phyloP scores from a whole-genome alignment of 2,888 invertebrate genomes.

The Apotomis capreana region DNA sequence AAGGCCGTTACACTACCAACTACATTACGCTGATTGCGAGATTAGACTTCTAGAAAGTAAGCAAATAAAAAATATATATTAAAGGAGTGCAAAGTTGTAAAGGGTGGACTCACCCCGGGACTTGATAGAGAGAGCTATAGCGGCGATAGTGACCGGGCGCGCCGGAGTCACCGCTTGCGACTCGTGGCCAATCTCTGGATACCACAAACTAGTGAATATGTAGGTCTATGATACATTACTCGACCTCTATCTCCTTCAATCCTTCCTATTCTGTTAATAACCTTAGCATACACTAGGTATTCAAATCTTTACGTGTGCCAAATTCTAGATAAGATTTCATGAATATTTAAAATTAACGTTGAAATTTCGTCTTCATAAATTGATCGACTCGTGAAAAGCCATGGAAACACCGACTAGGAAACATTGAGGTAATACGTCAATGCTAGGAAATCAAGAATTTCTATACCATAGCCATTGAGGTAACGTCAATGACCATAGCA shows the following conservation, averaged over 20 bases:
- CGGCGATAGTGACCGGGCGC: constrained; percentile 64
- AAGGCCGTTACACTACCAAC: constrained; percentile 5
- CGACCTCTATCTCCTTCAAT: background rate
- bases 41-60: background rate
- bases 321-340: too few relatives aligned
- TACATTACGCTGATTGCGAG: background rate
- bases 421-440: too few relatives aligned
- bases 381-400: background rate
- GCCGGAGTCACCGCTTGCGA: constrained; percentile 44
- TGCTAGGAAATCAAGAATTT: constrained; percentile 2
- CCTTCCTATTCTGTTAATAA: background rate
- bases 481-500: too few relatives aligned
- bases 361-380: too few relatives aligned
- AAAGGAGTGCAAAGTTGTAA: constrained; percentile 7
- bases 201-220: constrained; percentile 31
- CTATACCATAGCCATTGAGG: background rate
- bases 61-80: background rate
- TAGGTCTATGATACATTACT: background rate
- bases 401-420: background rate
- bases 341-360: too few relatives aligned
- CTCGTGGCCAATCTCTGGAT: constrained; percentile 28
- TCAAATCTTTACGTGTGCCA: too few relatives aligned
- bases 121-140: constrained; percentile 74
- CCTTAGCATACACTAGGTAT: too few relatives aligned
- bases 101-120: constrained; percentile 71